Base-by-base conservation (phyloP, 2,888 invertebrate genomes). In the Bedellia somnulentella region DNA sequence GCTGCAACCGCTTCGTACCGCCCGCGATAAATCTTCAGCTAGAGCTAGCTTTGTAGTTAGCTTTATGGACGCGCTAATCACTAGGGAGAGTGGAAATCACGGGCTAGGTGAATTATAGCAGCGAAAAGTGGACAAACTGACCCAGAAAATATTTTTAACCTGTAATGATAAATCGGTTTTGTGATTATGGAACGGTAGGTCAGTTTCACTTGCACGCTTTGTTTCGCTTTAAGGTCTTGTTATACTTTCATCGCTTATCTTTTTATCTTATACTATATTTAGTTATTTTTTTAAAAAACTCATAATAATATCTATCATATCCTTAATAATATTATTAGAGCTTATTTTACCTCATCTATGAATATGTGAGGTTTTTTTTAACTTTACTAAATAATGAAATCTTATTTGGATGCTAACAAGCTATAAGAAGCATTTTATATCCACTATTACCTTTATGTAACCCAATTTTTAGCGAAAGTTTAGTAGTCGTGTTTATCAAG, bases 111-210 rank as follows among this genome's bases (percentile, higher is more conserved):
- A 43, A 29, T 40, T 36, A 41, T 34, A 28, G 39, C 39, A 36
- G 35, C 38, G 37, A 36, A 39, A 42, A 39, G 34, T 38, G 28
- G 34, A 31, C 32, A 15, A 10, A 24, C n/a, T 38, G 37, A 43
- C 37, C 39, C 35, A 42, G 39, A 37, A 41, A 38, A 40, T 18
- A 6, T 6, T 18, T 18, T 18, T 9, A 18, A n/a, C n/a, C n/a
- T n/a, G 55, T 64, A 58, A 61, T 57, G 52, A 57, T 57, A 57
- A 59, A 49, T 47, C 54, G 54, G 42, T 41, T 43, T 58, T 56
- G 58, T 56, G 54, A 57, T 55, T 59, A 56, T 57, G 47, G 44
- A 41, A n/a, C n/a, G n/a, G n/a, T n/a, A n/a, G n/a, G n/a, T n/a
- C n/a, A n/a, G n/a, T n/a, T n/a, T n/a, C n/a, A n/a, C n/a, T n/a